Conservation (phyloP, 2,113 vertebrate species). For the Danionella cerebrum region DNA sequence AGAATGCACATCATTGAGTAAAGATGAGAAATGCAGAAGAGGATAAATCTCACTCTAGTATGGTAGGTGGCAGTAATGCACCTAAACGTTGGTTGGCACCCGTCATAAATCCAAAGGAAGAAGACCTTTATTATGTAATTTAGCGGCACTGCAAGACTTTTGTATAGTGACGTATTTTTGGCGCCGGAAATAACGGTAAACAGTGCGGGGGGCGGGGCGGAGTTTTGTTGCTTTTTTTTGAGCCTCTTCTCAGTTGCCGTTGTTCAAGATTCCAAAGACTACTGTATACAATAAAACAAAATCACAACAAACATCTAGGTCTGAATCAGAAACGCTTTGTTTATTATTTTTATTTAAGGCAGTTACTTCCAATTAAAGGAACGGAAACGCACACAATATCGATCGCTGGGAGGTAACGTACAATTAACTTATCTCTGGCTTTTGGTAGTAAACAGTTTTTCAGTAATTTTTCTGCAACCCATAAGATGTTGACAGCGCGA, state of each 20-base stretch:
- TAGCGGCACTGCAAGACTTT: neutral
- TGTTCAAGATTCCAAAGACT: constrained; percentile 20
- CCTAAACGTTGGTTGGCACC: no score
- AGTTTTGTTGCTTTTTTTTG: constrained; percentile 38
- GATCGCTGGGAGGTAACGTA: constrained; percentile 2
- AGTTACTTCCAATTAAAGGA: neutral
- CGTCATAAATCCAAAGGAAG: no score
- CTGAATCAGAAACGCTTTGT: no score
- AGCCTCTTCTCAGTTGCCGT: constrained; percentile 41
- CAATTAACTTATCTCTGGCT: neutral
- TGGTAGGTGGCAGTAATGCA: no score
- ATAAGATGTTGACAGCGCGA: neutral
- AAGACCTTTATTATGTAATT: neutral
- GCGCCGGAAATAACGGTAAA: constrained; percentile 43
- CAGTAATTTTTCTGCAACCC: neutral
- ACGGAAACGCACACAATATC: neutral
- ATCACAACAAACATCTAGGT: no score
- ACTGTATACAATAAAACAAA: no score
- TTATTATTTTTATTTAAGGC: no score
- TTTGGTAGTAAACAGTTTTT: constrained; percentile 25
- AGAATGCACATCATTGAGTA: no score
- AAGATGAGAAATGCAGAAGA: no score
- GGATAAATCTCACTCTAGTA: no score
- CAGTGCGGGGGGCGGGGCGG: constrained; percentile 57
- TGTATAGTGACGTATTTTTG: constrained; percentile 18